Evolutionary conservation across 30 jellyfish, hydroid and myxozoan species (phyloP).

Genomic region (Nemopilema nomurai): DNA sequence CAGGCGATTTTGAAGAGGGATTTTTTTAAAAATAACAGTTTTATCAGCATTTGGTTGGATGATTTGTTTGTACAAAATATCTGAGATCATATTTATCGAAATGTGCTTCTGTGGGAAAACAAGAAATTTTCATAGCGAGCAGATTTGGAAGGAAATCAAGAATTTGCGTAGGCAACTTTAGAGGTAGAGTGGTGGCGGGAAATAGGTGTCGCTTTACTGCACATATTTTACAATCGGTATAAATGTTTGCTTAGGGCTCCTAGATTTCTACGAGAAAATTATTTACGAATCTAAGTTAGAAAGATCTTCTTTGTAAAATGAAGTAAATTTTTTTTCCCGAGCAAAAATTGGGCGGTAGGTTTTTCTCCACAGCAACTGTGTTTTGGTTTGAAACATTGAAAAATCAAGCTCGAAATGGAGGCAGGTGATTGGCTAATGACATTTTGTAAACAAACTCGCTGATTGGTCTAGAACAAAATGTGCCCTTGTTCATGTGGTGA

Average conservation of each 20-base stretch:
- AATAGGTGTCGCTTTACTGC: background rate
- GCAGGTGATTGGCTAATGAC: conserved; percentile 10
- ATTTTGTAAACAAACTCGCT: background rate
- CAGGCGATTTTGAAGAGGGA: too few relatives aligned
- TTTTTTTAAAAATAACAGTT: background rate
- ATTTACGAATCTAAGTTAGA: background rate
- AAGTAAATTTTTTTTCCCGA: background rate
- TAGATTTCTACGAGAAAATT: background rate
- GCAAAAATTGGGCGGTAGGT: background rate
- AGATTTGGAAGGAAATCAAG: background rate
- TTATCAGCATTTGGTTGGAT: background rate
- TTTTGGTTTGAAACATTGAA: conserved; percentile 5
- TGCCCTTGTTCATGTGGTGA: background rate
- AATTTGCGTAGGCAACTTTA: background rate
- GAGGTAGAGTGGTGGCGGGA: background rate
- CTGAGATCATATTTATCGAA: background rate
- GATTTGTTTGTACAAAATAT: background rate
- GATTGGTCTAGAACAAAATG: conserved; percentile 1
- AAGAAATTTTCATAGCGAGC: background rate
- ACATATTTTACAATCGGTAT: background rate
- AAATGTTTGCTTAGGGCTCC: background rate
- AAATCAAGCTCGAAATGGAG: conserved; percentile 9
- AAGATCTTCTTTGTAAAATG: background rate
- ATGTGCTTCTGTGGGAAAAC: background rate
- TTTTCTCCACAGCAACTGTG: conserved; percentile 19